Evolutionary conservation across 1,140 invertebrate genomes (phyloP).

Genomic region (Nilaparvata lugens): DNA sequence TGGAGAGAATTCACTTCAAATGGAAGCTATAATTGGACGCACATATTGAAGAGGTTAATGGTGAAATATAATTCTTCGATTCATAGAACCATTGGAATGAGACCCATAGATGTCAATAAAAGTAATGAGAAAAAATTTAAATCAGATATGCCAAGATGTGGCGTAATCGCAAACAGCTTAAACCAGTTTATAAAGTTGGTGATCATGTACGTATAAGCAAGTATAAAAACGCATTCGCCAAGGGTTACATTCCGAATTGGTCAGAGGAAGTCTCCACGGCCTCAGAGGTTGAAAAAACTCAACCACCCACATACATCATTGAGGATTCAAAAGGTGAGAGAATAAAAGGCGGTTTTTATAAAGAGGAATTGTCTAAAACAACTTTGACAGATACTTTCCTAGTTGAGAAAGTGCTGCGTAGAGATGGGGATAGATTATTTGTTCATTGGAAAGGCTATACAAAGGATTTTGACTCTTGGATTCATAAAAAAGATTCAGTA

Average conservation of each 20-base stretch:
- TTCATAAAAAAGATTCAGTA: conserved; percentile 16
- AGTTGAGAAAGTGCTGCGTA: too few relatives aligned
- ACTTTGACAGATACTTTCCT: too few relatives aligned
- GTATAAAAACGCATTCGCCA: too few relatives aligned
- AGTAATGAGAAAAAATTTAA: conserved; percentile 23
- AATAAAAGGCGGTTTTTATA: too few relatives aligned
- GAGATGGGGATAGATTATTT: conserved; percentile 28
- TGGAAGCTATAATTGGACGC: conserved; percentile 25
- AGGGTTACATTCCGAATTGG: too few relatives aligned
- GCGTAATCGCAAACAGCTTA: conserved; percentile 10
- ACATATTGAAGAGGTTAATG: conserved; percentile 34
- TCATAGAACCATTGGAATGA: conserved; percentile 36
- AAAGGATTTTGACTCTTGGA: conserved; percentile 29
- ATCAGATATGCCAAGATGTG: conserved; percentile 9
- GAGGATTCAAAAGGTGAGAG: too few relatives aligned
- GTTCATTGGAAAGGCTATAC: conserved; percentile 34
- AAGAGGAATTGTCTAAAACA: too few relatives aligned
- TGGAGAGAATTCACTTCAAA: conserved; percentile 27
- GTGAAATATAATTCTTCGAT: conserved; percentile 35
- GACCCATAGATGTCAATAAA: conserved; percentile 31
- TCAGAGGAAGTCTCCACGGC: too few relatives aligned
- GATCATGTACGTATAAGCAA: conserved; percentile 18
- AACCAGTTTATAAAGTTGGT: conserved; percentile 21
- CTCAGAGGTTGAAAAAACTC: too few relatives aligned
- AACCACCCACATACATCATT: too few relatives aligned